Conservation (phyloP, 2,888 invertebrate genomes). For the Melinaea marsaeus region DNA sequence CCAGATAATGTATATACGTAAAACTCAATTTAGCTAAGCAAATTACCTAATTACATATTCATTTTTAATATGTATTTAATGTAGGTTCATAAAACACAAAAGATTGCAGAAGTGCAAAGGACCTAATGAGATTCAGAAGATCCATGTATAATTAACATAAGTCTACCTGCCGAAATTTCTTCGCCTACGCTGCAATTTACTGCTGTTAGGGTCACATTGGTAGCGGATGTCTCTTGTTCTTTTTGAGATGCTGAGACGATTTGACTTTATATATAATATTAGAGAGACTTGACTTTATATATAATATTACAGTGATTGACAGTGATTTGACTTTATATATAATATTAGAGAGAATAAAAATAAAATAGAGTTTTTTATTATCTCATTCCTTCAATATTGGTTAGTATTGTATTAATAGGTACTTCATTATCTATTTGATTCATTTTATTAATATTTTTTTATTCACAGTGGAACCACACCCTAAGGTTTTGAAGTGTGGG, state of each 20-base stretch:
- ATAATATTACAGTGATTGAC: background rate
- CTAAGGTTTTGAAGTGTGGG: conserved; percentile 54
- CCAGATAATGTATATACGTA: too few species aligned
- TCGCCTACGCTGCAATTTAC: conserved; percentile 53
- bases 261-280: background rate
- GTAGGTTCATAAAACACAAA: background rate
- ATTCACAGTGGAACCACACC: conserved; percentile 39
- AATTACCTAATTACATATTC: too few species aligned
- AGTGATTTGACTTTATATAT: background rate
- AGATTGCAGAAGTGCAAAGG: conserved; percentile 36
- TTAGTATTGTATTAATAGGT: too few species aligned
- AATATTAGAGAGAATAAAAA: background rate
- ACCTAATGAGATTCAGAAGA: conserved; percentile 51
- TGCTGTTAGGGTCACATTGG: conserved; percentile 28
- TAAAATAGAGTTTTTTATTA: too few species aligned
- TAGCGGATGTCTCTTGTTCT: conserved; percentile 30
- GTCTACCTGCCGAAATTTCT: conserved; percentile 71
- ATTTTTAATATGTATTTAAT: background rate
- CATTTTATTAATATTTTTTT: conserved; percentile 17
- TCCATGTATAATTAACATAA: conserved; percentile 53
- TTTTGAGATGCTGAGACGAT: background rate
- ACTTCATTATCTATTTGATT: too few species aligned
- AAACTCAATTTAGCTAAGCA: too few species aligned
- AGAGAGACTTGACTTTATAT: background rate
- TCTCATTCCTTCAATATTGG: too few species aligned